Evolutionary conservation across 1,140 invertebrate species (phyloP).

Genomic region (Rhagoletis zephyria): DNA sequence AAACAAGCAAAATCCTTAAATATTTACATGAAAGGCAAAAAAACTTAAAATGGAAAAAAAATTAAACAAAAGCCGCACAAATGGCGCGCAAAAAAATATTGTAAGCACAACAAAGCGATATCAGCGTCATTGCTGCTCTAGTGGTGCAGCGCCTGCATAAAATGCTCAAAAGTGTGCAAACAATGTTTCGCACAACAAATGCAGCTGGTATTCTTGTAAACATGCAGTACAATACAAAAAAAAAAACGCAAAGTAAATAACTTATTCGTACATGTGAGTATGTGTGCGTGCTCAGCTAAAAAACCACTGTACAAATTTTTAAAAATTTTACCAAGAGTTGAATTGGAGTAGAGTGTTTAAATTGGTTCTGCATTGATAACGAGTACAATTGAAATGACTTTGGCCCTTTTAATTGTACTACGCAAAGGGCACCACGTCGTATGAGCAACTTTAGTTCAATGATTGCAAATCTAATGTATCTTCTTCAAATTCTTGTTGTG

Average conservation of each 20-base stretch:
- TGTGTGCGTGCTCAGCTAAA: background rate
- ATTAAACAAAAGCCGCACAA: background rate
- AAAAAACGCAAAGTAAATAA: background rate
- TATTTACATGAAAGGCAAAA: background rate
- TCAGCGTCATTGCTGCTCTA: background rate
- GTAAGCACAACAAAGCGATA: background rate
- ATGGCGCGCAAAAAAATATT: slow-evolving; percentile 8
- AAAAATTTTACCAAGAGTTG: background rate
- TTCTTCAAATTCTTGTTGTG: no score
- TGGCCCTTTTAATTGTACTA: no score
- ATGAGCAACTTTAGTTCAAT: background rate
- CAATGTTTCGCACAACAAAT: slow-evolving; percentile 7
- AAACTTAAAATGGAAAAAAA: background rate
- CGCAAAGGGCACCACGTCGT: background rate
- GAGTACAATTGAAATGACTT: no score
- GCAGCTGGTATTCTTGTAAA: slow-evolving; percentile 13
- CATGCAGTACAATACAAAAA: background rate
- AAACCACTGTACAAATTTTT: background rate
- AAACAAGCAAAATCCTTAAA: slow-evolving; percentile 17
- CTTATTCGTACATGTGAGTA: background rate
- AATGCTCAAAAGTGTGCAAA: background rate
- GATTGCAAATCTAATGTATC: no score
- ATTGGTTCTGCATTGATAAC: no score
- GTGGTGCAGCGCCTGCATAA: background rate
- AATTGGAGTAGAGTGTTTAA: no score